phyloP scores from a whole-genome alignment of 2,797 vertebrate genomes.

The Peromyscus attwateri region DNA sequence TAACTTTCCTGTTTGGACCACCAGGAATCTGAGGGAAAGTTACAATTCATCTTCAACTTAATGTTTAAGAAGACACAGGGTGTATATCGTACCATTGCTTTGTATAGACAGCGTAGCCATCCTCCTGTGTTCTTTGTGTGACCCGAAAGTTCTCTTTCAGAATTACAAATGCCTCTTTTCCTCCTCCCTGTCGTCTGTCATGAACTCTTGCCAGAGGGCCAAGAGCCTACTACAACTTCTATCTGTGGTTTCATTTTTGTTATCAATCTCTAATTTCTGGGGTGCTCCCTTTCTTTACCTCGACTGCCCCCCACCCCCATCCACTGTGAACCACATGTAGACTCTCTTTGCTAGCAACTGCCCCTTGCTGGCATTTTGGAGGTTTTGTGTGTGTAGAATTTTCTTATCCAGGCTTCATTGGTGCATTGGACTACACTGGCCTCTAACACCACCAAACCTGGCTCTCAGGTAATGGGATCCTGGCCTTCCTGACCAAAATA shows the following conservation, averaged over 20 bases:
- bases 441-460: not conserved
- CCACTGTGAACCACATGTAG: not conserved
- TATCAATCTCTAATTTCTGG: not conserved
- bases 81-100: not conserved
- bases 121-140: not conserved
- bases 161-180: not conserved
- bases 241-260: not conserved
- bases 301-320: too few relatives aligned
- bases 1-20: slow-evolving; percentile 57
- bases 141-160: not conserved
- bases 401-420: not conserved
- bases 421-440: not conserved
- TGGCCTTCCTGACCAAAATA: not conserved
- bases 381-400: not conserved
- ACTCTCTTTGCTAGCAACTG: not conserved
- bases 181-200: not conserved
- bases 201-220: not conserved
- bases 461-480: not conserved
- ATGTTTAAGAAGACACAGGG: not conserved
- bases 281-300: not conserved
- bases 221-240: not conserved
- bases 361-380: not conserved
- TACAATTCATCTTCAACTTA: not conserved
- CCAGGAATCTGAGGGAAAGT: slow-evolving; percentile 64
- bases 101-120: rapidly evolving